These are phyloP conservation scores for Amiota mariae DNA, from an alignment of 2,888 invertebrate species.

Conservation along the genomic window DNA sequence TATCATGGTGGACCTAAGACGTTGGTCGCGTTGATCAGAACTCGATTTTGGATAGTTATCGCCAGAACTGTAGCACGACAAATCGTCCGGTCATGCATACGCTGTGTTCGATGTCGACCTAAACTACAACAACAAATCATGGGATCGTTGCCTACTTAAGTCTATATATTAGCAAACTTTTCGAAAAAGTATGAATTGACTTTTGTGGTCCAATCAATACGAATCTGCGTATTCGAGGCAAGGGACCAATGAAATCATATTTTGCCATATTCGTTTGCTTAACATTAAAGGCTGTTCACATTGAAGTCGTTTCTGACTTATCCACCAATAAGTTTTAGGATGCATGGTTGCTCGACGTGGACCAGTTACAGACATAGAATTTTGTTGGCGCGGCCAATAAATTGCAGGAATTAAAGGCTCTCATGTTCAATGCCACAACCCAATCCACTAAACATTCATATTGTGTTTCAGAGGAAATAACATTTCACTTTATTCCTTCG, in stretches of 20 bases:
- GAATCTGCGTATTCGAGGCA: constrained; percentile 9
- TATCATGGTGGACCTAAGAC: no score
- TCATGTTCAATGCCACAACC: background rate
- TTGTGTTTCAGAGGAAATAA: background rate
- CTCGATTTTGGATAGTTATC: no score
- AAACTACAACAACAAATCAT: no score
- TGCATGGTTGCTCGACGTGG: background rate
- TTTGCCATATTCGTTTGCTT: background rate
- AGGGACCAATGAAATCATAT: background rate
- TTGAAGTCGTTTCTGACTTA: constrained; percentile 7
- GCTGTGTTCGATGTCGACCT: no score
- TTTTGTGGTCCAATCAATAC: constrained; percentile 4
- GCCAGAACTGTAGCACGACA: no score
- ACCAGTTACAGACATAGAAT: background rate
- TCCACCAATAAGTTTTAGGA: background rate
- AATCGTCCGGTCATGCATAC: no score
- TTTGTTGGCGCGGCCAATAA: background rate
- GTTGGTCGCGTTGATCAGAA: no score
- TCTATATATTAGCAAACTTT: background rate
- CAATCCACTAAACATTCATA: background rate
- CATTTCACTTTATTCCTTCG: no score
- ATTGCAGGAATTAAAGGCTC: background rate
- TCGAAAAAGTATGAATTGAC: background rate
- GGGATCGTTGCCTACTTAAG: background rate
- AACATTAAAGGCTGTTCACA: constrained; percentile 1